A percentile compares a stretch with the other conserved stretches of the same genome.
Conservation (phyloP, 2,113 vertebrate genomes). For the Sterrhoptilus dennistouni region DNA sequence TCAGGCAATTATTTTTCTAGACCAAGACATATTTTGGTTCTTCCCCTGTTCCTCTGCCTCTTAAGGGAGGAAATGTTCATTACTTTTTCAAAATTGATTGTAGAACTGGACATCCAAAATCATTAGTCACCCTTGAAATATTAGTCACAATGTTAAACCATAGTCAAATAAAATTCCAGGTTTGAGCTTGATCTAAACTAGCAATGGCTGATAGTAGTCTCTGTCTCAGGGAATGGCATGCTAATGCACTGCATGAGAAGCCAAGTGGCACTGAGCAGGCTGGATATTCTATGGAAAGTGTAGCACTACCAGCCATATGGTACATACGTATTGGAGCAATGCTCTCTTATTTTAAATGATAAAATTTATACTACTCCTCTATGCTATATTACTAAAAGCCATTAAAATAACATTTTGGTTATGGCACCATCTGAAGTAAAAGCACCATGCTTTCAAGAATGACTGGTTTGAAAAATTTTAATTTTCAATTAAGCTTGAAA, state of each 20-base stretch:
- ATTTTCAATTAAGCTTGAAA: constrained; percentile 76
- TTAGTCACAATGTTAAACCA: background rate
- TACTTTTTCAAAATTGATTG: background rate
- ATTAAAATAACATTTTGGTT: constrained; percentile 6
- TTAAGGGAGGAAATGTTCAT: background rate
- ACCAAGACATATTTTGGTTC: background rate
- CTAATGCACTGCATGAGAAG: background rate
- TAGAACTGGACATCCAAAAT: background rate
- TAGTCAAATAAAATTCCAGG: background rate
- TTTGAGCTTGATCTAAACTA: background rate
- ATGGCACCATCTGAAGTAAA: background rate
- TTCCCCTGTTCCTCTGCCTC: background rate
- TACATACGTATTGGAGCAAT: background rate
- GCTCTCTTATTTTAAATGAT: background rate
- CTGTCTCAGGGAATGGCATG: background rate
- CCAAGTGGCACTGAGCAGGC: background rate
- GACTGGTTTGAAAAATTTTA: constrained; percentile 35
- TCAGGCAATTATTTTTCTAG: background rate
- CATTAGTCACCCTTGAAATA: background rate
- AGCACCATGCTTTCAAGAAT: constrained; percentile 10
- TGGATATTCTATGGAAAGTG: background rate
- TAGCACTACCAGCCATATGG: background rate
- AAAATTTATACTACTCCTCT: background rate
- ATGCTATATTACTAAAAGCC: background rate
- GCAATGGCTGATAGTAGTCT: background rate